phyloP scores from a whole-genome alignment of 1,140 invertebrate genomes.

The Dendrolimus punctatus region DNA sequence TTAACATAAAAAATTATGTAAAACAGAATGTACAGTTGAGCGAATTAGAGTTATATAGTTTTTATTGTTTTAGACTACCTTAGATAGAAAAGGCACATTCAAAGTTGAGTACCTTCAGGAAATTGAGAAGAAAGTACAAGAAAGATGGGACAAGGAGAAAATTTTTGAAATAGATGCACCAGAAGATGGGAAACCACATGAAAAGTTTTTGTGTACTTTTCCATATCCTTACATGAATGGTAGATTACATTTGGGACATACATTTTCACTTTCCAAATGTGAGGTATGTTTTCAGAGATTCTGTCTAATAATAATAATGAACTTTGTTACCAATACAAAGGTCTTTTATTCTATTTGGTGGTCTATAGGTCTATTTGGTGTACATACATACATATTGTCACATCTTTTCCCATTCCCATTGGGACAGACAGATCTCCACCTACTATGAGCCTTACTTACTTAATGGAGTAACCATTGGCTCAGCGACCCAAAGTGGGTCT shows the following conservation, averaged over 20 bases:
- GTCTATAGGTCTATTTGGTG: too few relatives aligned
- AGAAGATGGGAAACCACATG: constrained; percentile 71
- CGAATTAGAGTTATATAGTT: background rate
- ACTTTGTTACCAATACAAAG: background rate
- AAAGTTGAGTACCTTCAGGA: constrained; percentile 92
- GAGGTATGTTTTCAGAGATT: constrained; percentile 74
- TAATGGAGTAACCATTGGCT: too few relatives aligned
- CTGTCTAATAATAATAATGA: background rate
- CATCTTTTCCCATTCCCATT: too few relatives aligned
- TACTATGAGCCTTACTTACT: too few relatives aligned
- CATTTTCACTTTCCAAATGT: constrained; percentile 97
- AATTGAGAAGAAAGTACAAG: constrained; percentile 89
- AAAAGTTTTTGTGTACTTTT: constrained; percentile 96
- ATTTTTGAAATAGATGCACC: constrained; percentile 89
- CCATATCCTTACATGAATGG: constrained; percentile 99
- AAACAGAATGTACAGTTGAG: background rate
- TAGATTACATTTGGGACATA: constrained; percentile 96
- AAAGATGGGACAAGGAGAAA: constrained; percentile 85
- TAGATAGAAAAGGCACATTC: constrained; percentile 92
- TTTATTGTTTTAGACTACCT: constrained; percentile 43
- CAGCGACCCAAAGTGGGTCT: too few relatives aligned
- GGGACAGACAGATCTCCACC: too few relatives aligned
- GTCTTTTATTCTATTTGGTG: too few relatives aligned
- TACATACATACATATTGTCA: too few relatives aligned
- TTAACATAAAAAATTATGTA: too few relatives aligned